phyloP scores from a whole-genome alignment of 2,888 invertebrate genomes.

The Cremastinae sp. region DNA sequence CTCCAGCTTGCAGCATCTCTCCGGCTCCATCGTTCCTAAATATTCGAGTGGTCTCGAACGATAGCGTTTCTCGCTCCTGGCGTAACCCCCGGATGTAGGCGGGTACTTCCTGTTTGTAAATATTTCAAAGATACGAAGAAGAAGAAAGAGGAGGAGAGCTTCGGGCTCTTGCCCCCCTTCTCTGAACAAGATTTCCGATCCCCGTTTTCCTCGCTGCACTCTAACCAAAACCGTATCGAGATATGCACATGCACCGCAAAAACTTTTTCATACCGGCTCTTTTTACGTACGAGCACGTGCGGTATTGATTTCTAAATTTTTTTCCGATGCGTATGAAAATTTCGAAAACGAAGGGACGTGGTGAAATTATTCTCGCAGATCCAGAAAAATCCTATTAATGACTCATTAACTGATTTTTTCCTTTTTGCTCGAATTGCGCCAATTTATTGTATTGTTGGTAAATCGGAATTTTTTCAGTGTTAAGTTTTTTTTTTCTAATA shows the following conservation, averaged over 20 bases:
- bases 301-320: conserved; percentile 44
- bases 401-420: too few species aligned
- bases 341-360: background rate
- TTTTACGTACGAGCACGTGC: conserved; percentile 16
- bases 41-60: conserved; percentile 58
- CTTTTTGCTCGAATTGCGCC: too few species aligned
- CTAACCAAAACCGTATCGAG: conserved; percentile 23
- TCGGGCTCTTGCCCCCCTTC: conserved; percentile 13
- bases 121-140: conserved; percentile 57
- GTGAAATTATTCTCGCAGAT: conserved; percentile 7
- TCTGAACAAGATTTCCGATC: conserved; percentile 3
- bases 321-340: conserved; percentile 23
- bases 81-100: conserved; percentile 53
- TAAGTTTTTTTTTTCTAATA: too few species aligned
- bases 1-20: conserved; percentile 23
- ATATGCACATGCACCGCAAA: conserved; percentile 25
- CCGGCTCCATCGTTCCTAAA: conserved; percentile 49
- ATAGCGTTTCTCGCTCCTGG: conserved; percentile 54
- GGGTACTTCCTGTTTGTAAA: conserved; percentile 57
- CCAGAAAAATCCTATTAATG: too few species aligned
- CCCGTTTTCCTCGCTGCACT: conserved; percentile 5
- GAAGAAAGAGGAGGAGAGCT: conserved; percentile 29
- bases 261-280: conserved; percentile 12
- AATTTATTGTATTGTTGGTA: background rate
- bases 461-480: background rate